These are phyloP conservation scores for Agapetus fuscipes DNA, from an alignment of 2,888 invertebrate species.

Conservation along the genomic window DNA sequence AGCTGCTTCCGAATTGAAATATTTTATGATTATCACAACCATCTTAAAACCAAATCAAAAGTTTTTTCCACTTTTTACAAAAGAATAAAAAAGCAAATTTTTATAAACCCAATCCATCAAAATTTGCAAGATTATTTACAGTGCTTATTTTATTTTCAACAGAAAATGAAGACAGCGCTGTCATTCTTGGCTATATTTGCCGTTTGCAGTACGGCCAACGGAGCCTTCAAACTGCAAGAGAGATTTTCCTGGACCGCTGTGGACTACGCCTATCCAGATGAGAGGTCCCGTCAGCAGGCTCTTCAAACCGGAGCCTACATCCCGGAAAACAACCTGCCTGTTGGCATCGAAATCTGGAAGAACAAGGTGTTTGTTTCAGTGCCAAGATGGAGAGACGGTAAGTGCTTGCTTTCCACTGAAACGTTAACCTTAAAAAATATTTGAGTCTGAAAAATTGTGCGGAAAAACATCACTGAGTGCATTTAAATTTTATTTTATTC, in stretches of 20 bases:
- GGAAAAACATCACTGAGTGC: no score
- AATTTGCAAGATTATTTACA: no score
- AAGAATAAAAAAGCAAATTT: no score
- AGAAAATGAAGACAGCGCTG: slow-evolving; percentile 9
- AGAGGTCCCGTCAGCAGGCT: slow-evolving; percentile 51
- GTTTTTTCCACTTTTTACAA: no score
- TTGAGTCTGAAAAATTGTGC: no score
- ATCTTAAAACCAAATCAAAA: no score
- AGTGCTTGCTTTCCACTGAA: slow-evolving; percentile 24
- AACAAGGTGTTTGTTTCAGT: slow-evolving; percentile 76
- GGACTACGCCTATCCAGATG: slow-evolving; percentile 66
- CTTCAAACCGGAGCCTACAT: slow-evolving; percentile 55
- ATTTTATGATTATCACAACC: no score
- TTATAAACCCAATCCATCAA: no score
- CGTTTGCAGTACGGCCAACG: slow-evolving; percentile 24
- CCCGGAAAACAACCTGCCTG: slow-evolving; percentile 71
- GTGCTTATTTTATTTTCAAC: no score
- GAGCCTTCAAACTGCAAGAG: slow-evolving; percentile 52
- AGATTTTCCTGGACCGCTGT: slow-evolving; percentile 65
- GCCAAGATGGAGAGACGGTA: slow-evolving; percentile 72
- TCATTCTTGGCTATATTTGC: slow-evolving; percentile 6
- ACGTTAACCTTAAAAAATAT: no score
- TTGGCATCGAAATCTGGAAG: slow-evolving; percentile 72
- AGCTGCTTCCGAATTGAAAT: no score
- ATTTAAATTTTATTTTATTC: no score